Evolutionary conservation across 2,113 vertebrate genomes (phyloP).

Genomic region (Trachemys scripta): DNA sequence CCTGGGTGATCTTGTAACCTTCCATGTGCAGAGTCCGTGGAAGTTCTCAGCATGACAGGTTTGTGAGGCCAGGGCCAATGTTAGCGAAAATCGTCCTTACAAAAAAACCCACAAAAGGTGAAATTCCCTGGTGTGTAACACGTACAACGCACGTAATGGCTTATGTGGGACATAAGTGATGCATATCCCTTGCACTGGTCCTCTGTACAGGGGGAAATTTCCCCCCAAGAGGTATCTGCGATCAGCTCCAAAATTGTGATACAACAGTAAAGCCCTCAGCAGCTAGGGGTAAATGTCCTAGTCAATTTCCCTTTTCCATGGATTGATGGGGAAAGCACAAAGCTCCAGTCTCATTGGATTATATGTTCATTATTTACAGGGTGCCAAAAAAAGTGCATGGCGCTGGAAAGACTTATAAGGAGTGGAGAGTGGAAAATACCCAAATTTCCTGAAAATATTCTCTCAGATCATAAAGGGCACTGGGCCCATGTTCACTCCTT

Average conservation of each 20-base stretch:
- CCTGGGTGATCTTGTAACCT: not conserved
- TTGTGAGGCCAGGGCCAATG: fast-evolving
- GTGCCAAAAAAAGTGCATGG: not conserved
- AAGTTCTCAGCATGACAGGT: not conserved
- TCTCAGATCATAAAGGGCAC: not conserved
- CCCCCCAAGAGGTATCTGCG: too few relatives aligned
- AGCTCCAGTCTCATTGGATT: not conserved
- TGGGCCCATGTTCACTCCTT: not conserved
- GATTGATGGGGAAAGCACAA: not conserved
- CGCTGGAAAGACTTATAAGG: not conserved
- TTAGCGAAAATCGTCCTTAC: fast-evolving
- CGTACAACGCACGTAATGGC: too few relatives aligned
- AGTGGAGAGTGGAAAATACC: not conserved
- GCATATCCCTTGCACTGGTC: too few relatives aligned
- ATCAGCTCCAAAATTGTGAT: not conserved
- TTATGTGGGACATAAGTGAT: too few relatives aligned
- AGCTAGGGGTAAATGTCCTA: not conserved
- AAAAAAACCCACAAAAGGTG: too few relatives aligned
- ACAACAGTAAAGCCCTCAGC: not conserved
- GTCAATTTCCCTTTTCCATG: not conserved
- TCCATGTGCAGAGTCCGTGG: not conserved
- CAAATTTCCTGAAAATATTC: not conserved
- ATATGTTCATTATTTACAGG: not conserved
- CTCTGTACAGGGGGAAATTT: too few relatives aligned
- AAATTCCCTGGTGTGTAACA: too few relatives aligned